phyloP scores from a whole-genome alignment of 2,888 invertebrate species.

The Dioctria rufipes region DNA sequence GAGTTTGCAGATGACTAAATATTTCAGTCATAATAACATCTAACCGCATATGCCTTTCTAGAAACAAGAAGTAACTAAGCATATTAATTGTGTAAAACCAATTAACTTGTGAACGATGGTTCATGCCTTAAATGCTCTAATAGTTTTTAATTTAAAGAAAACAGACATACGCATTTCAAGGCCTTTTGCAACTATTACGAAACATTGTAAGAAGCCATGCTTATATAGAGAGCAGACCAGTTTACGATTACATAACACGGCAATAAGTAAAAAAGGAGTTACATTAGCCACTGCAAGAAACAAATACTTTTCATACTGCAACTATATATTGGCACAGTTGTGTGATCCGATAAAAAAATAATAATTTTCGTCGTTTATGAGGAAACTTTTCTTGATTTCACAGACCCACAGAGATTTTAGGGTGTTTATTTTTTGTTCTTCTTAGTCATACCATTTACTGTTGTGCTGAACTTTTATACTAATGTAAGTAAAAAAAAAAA shows the following conservation, averaged over 20 bases:
- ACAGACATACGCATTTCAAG: neutral
- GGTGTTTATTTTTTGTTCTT: too few species aligned
- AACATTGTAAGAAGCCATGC: neutral
- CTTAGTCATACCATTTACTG: too few species aligned
- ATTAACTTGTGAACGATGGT: neutral
- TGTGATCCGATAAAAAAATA: neutral
- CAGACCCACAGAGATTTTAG: too few species aligned
- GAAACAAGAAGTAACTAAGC: neutral
- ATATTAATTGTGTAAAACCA: slow-evolving; percentile 16
- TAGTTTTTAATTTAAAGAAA: neutral
- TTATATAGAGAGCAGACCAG: neutral
- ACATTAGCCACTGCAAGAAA: neutral
- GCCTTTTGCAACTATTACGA: neutral
- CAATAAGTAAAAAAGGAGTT: neutral
- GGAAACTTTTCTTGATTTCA: neutral
- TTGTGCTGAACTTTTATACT: too few species aligned
- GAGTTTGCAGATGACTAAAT: neutral
- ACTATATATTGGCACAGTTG: neutral
- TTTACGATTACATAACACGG: neutral
- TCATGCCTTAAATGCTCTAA: slow-evolving; percentile 20
- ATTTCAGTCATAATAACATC: neutral
- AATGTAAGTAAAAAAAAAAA: neutral
- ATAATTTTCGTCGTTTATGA: neutral
- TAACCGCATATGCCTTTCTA: neutral
- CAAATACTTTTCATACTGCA: neutral